A percentile compares a stretch with the other conserved stretches of the same genome.
phyloP scores from a whole-genome alignment of 2,888 invertebrate genomes.

The Spicauda simplicius region DNA sequence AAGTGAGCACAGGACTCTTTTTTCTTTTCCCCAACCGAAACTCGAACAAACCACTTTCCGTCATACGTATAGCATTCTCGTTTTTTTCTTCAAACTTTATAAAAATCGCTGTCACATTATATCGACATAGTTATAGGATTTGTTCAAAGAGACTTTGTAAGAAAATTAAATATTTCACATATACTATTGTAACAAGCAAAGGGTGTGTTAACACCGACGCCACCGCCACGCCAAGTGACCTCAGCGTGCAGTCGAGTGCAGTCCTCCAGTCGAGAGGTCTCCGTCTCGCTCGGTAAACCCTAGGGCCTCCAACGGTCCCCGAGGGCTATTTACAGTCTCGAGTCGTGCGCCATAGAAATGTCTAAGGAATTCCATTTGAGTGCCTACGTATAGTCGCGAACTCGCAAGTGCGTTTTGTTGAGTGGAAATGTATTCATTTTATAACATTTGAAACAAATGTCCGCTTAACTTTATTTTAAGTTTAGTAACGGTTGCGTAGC shows the following conservation, averaged over 20 bases:
- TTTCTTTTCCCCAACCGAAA: no score
- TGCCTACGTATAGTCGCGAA: neutral
- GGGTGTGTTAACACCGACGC: neutral
- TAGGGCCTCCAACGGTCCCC: slow-evolving; percentile 8
- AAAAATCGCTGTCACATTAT: no score
- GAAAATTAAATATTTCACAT: neutral
- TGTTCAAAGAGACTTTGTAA: no score
- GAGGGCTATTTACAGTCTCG: slow-evolving; percentile 31
- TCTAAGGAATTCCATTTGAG: slow-evolving; percentile 19
- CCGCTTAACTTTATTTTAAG: neutral
- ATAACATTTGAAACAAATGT: neutral
- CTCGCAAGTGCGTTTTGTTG: neutral
- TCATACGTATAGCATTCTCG: no score
- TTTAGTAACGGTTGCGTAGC: no score
- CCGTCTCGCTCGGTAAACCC: slow-evolving; percentile 14
- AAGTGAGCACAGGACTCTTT: no score
- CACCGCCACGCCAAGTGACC: neutral
- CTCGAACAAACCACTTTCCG: no score
- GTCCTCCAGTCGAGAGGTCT: slow-evolving; percentile 22
- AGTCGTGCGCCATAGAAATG: slow-evolving; percentile 23
- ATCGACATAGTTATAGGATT: no score
- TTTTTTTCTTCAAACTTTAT: no score
- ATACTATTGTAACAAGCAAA: neutral
- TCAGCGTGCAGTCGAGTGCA: slow-evolving; percentile 4
- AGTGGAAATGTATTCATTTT: neutral